A percentile compares a stretch with the other conserved stretches of the same genome.
phyloP scores from a whole-genome alignment of 2,888 invertebrate genomes.

The Agapostemon virescens region DNA sequence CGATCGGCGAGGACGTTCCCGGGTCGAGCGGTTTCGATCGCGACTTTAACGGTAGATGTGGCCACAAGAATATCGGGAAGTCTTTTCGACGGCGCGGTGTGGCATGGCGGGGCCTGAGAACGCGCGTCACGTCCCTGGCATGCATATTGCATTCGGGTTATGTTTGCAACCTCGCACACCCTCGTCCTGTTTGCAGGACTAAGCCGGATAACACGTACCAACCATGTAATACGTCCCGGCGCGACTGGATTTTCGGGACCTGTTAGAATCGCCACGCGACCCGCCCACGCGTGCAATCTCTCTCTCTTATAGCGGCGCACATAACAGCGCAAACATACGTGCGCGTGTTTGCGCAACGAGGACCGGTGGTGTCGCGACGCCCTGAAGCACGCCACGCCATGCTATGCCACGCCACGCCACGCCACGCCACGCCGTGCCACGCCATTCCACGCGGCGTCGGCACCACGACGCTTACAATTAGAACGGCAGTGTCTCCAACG shows the following conservation, averaged over 20 bases:
- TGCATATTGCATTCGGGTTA: conserved; percentile 70
- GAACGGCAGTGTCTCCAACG: not conserved
- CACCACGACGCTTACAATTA: conserved; percentile 8
- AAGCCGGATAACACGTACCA: conserved; percentile 66
- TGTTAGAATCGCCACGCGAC: conserved; percentile 63
- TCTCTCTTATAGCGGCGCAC: not conserved
- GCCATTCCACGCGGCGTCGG: too few relatives aligned
- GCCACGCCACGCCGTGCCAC: too few relatives aligned
- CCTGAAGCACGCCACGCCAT: not conserved
- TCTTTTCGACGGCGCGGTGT: conserved; percentile 6
- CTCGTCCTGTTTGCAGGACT: conserved; percentile 49
- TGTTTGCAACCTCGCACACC: conserved; percentile 40
- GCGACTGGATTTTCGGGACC: conserved; percentile 66
- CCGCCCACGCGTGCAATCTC: conserved; percentile 11
- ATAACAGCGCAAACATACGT: conserved; percentile 27
- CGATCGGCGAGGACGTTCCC: conserved; percentile 27
- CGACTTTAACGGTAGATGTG: not conserved
- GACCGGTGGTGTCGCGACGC: not conserved
- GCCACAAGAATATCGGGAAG: conserved; percentile 44
- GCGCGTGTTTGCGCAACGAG: conserved; percentile 52
- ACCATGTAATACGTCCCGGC: conserved; percentile 67
- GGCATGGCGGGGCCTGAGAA: conserved; percentile 5
- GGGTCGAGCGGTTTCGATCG: conserved; percentile 42
- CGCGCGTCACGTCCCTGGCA: conserved; percentile 50
- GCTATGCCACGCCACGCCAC: too few relatives aligned